A percentile compares a stretch with the other conserved stretches of the same genome.
These are phyloP conservation scores for Coilia nasus DNA, from an alignment of 2,797 vertebrate species.

Conservation along the genomic window DNA sequence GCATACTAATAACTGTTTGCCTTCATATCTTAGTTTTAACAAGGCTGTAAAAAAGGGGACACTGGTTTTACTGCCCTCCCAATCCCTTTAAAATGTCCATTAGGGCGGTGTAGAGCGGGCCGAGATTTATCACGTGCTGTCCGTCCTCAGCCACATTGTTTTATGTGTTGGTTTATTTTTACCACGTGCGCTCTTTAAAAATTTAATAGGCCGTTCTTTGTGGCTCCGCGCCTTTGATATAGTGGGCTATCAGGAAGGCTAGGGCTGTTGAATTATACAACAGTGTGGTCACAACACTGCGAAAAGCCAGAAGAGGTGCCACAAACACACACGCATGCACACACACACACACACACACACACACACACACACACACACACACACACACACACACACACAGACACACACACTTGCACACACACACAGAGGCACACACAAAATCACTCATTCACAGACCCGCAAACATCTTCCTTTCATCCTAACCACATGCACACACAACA, in stretches of 20 bases:
- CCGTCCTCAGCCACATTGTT: conserved; percentile 59
- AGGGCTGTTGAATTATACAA: conserved; percentile 60
- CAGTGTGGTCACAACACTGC: conserved; percentile 30
- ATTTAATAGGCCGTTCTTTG: conserved; percentile 64
- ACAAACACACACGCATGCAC: background rate
- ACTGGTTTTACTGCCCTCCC: conserved; percentile 64
- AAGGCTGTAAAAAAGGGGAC: conserved; percentile 57
- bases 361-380: background rate
- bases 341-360: conserved; percentile 6
- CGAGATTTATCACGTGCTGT: conserved; percentile 63
- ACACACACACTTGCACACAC: background rate
- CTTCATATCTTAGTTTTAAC: conserved; percentile 67
- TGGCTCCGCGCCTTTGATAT: conserved; percentile 60
- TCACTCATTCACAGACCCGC: no score
- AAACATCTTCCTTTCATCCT: no score
- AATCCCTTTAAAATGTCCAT: conserved; percentile 69
- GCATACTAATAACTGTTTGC: conserved; percentile 60
- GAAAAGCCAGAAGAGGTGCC: background rate
- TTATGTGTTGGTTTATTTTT: conserved; percentile 60
- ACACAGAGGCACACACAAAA: background rate
- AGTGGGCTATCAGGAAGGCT: conserved; percentile 45
- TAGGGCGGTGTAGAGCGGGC: conserved; percentile 49
- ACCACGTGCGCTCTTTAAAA: conserved; percentile 63
- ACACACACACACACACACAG: conserved; percentile 6
- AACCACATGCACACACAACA: no score